Conservation (phyloP, 2,113 vertebrate genomes). For the Haemorhous mexicanus region DNA sequence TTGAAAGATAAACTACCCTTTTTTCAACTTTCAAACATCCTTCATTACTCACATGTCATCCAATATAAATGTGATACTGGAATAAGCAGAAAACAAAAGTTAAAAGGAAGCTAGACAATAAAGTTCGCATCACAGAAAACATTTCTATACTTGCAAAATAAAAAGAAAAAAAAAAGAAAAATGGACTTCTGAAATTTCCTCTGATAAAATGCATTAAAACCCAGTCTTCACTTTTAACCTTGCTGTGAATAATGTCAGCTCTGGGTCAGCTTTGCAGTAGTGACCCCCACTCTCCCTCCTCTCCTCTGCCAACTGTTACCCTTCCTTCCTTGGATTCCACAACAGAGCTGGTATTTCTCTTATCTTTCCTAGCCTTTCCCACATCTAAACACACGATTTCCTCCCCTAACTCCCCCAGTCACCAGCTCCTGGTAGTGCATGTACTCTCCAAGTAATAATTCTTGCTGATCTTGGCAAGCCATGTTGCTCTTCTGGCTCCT, state of each 20-base stretch:
- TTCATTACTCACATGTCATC: not conserved
- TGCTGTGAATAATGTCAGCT: not conserved
- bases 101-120: not conserved
- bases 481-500: not conserved
- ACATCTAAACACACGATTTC: not conserved
- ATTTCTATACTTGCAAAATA: not conserved
- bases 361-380: not conserved
- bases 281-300: not conserved
- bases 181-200: not conserved
- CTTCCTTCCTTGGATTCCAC: not conserved
- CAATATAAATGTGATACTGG: not conserved
- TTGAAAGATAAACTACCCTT: not conserved
- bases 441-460: not conserved
- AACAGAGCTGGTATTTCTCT: not conserved
- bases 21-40: not conserved
- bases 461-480: not conserved
- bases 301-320: not conserved
- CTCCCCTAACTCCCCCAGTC: not conserved
- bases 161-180: not conserved
- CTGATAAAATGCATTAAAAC: not conserved
- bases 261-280: not conserved
- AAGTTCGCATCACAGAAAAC: not conserved
- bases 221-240: not conserved
- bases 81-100: not conserved
- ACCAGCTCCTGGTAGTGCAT: not conserved